phyloP scores from a whole-genome alignment of 2,113 vertebrate genomes.

The Odobenus rosmarus region DNA sequence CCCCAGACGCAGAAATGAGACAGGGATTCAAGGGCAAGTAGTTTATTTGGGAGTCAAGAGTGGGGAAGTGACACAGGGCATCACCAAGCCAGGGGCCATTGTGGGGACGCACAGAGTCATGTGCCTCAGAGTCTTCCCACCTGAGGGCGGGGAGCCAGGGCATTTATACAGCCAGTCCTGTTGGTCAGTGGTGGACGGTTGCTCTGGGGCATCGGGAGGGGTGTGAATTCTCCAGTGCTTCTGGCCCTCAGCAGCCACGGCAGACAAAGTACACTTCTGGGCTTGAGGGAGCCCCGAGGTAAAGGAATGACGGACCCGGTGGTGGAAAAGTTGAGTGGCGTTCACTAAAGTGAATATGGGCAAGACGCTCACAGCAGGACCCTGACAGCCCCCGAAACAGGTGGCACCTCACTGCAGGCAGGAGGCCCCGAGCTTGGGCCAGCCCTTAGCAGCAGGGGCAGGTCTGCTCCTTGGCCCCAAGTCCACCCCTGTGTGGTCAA shows the following conservation, averaged over 20 bases:
- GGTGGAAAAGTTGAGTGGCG: not conserved
- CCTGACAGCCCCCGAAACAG: not conserved
- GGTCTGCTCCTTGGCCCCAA: not conserved
- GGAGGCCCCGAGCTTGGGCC: not conserved
- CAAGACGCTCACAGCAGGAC: not conserved
- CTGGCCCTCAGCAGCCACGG: not conserved
- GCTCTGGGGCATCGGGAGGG: not conserved
- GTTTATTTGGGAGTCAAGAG: not conserved
- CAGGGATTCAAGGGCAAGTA: not conserved
- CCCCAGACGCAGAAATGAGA: conserved; percentile 6
- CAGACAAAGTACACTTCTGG: not conserved
- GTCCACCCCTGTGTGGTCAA: not conserved
- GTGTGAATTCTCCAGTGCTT: not conserved
- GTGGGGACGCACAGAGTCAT: not conserved
- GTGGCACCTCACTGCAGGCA: not conserved
- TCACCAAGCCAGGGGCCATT: not conserved
- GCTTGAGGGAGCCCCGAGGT: not conserved
- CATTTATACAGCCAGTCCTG: not conserved
- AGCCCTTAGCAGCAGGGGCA: not conserved
- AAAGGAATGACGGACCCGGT: not conserved
- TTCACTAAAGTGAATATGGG: not conserved
- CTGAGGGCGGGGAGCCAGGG: not conserved
- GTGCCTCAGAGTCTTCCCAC: not conserved
- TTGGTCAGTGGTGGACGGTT: not conserved
- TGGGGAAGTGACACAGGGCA: not conserved